Evolutionary conservation across 2,113 vertebrate species (phyloP), one percentile per base, ranked within the genome.

Genomic region (Halichoerus grypus): DNA sequence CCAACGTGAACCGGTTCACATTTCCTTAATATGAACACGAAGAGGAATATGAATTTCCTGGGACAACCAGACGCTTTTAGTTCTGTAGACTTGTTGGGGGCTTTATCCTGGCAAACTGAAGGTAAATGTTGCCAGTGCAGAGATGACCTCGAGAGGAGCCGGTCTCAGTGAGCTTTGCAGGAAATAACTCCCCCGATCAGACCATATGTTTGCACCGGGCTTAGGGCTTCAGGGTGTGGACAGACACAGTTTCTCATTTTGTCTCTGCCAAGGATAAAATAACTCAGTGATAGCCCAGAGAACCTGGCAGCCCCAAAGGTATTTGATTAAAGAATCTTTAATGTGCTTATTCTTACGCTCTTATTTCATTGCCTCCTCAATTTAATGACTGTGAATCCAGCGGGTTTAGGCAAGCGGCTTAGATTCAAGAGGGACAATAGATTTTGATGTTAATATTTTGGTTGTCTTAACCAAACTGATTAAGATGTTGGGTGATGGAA

Each of bases 191-290:
- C n/a, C 7, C 87, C 28, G 21, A 1, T 7, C 51, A 49, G 72
- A 79, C 69, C 49, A 4, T 57, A 26, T 96, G 71, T 93, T 90
- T 89, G 53, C 61, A 13, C 3, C 0, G 21, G 83, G 82, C 53
- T 88, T 72, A 49, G 24, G 81, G 7, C 71, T 95, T 67, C 87
- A 24, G 21, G 46, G 7, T 39, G 6, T 36, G 18, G 67, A 93
- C 33, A 51, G 69, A 82, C n/a, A 57, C 26, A 86, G 72, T 94
- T 84, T 97, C 80, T 93, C 57, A 59, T 95, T 97, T 93, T 57
- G 14, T 88, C 22, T 93, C 31, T 95, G 80, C 39, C 71, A 94
- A 79, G 53, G 81, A 92, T 67, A 79, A 83, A 76, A 49, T 86
- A 91, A 65, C 57, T 93, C 76, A 67, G 36, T 46, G n/a, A 69